Evolutionary conservation across 2,888 invertebrate species (phyloP), one percentile per base, ranked within the genome.

Genomic region (Eudasyphora cyanicolor): DNA sequence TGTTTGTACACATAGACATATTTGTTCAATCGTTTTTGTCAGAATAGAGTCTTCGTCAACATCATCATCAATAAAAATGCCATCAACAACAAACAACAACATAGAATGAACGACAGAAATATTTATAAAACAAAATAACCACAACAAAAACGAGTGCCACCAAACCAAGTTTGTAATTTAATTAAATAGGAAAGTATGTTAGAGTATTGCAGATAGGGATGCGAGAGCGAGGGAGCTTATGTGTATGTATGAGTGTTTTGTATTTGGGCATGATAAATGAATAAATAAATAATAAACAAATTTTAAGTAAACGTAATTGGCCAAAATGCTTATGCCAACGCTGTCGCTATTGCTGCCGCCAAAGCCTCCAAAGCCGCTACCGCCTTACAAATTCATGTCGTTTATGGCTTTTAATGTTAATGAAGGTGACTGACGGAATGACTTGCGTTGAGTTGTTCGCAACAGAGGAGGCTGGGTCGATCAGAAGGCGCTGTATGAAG

Each of bases 221-320:
- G n/a, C n/a, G n/a, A n/a, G n/a, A n/a, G n/a, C n/a, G n/a, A n/a
- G n/a, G n/a, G n/a, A n/a, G 19, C 10, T 8, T 64, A 10, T 14
- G 35, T 35, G 35, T 17, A 19, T 17, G 21, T 19, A n/a, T 35
- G 35, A 2, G 32, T 60, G 29, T 27, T n/a, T 14, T 29, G 29
- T 60, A 12, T 27, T 27, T 32, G 35, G 6, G 8, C 19, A 64
- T 14, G 17, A 38, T 8, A 64, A 19, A 17, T 62, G 19, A 21
- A 64, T 64, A 38, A 35, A 64, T 64, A 64, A 64, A 35, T 35
- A 35, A 64, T 64, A 38, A 64, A 64, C 35, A 64, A 64, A 35
- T 64, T 62, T 64, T 19, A 64, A 38, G 35, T 64, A 64, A 64
- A 64, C 64, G 14, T 38, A 64, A 64, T 64, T 64, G 64, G 64